Percentiles rank a stretch among this genome's conserved stretches.
These are phyloP conservation scores for Kradibia gibbosae DNA, from an alignment of 1,140 invertebrate genomes.

Conservation along the genomic window DNA sequence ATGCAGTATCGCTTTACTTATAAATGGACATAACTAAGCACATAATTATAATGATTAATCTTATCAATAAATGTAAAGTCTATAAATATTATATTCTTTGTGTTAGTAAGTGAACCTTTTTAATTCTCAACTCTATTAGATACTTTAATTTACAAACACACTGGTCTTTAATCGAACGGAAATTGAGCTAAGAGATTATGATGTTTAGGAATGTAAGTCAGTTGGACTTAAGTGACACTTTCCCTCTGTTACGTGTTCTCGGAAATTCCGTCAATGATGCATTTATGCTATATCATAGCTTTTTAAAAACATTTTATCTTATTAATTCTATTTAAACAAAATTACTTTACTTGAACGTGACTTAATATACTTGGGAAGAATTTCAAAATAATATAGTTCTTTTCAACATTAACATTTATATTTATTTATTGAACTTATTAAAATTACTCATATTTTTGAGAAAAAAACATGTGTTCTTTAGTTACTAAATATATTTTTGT, in stretches of 20 bases:
- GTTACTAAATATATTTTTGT: no score
- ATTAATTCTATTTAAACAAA: background rate
- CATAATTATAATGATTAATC: background rate
- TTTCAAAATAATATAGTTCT: no score
- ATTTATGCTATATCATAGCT: background rate
- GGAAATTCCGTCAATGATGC: constrained; percentile 19
- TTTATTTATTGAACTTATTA: no score
- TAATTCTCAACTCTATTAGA: constrained; percentile 17
- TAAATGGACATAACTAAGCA: no score
- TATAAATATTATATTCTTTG: background rate
- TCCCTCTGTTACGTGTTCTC: background rate
- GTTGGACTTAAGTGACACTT: constrained; percentile 23
- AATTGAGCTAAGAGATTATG: constrained; percentile 30
- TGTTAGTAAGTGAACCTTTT: background rate
- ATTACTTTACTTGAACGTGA: background rate
- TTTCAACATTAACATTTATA: no score
- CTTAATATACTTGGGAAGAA: no score
- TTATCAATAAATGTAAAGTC: background rate
- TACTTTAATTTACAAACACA: background rate
- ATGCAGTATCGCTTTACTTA: no score
- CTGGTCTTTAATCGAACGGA: constrained; percentile 20
- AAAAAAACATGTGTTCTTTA: no score
- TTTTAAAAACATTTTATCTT: background rate
- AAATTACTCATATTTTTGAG: no score
- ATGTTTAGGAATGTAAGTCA: constrained; percentile 21